These are phyloP conservation scores for Macrophya alboannulata DNA, from an alignment of 2,888 invertebrate species.

Conservation along the genomic window DNA sequence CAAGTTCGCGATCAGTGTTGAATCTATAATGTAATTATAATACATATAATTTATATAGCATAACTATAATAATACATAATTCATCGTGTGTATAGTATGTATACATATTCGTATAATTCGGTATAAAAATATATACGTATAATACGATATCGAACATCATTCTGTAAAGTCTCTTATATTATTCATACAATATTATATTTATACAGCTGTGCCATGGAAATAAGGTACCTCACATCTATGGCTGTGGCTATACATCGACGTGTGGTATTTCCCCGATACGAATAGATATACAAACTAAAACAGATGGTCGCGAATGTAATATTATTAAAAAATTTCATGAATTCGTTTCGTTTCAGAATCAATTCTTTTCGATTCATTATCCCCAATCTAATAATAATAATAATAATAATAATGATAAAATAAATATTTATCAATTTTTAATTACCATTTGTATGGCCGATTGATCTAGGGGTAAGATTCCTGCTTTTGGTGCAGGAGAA, in stretches of 20 bases:
- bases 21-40: not conserved
- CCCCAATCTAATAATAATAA: too few species aligned
- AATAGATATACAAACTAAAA: not conserved
- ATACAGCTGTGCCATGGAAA: not conserved
- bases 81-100: not conserved
- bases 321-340: not conserved
- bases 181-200: not conserved
- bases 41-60: not conserved
- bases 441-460: conserved; percentile 70
- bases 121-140: conserved; percentile 22
- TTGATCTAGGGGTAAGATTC: conserved; percentile 82
- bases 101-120: conserved; percentile 11
- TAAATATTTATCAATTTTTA: not conserved
- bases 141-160: not conserved
- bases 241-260: not conserved
- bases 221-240: too few species aligned
- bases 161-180: not conserved
- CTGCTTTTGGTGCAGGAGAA: conserved; percentile 81
- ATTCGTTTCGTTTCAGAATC: not conserved
- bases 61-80: not conserved
- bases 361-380: not conserved
- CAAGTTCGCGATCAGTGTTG: not conserved
- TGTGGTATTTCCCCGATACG: not conserved
- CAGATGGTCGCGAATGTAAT: not conserved
- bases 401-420: too few species aligned